Evolutionary conservation across 2,888 invertebrate genomes (phyloP).

Genomic region (Bellardia bayeri): DNA sequence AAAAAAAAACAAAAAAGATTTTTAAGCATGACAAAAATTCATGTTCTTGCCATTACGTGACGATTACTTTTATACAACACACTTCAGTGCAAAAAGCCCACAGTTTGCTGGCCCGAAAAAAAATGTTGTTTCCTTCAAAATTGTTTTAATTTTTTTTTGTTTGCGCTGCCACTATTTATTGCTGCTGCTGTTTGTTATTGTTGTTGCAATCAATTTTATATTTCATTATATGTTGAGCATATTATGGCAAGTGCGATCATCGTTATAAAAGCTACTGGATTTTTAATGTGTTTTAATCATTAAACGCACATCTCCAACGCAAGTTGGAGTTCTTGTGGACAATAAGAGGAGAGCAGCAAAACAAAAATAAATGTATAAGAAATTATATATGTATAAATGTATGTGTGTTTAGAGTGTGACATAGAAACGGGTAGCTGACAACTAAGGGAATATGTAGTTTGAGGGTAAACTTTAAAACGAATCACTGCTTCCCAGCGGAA

Average conservation of each 20-base stretch:
- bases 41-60: slow-evolving; percentile 74
- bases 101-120: slow-evolving; percentile 11
- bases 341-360: slow-evolving; percentile 2
- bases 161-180: slow-evolving; percentile 13
- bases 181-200: slow-evolving; percentile 6
- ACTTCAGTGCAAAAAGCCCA: slow-evolving; percentile 38
- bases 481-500: too few relatives aligned
- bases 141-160: slow-evolving; percentile 36
- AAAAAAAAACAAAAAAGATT: slow-evolving; percentile 38
- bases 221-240: slow-evolving; percentile 56
- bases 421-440: too few relatives aligned
- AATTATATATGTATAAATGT: slow-evolving; percentile 53
- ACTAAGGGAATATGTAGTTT: too few relatives aligned
- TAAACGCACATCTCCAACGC: slow-evolving; percentile 74
- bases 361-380: slow-evolving; percentile 32
- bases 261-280: slow-evolving; percentile 81
- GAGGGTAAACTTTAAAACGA: too few relatives aligned
- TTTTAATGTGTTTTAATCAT: slow-evolving; percentile 85
- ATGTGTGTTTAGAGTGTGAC: slow-evolving; percentile 36
- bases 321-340: slow-evolving; percentile 35
- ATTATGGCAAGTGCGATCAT: slow-evolving; percentile 75
- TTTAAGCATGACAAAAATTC: slow-evolving; percentile 74
- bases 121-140: slow-evolving; percentile 58
- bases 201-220: slow-evolving; percentile 49
- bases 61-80: slow-evolving; percentile 72